These are phyloP conservation scores for Bucco capensis DNA, from an alignment of 2,113 vertebrate genomes.

Conservation along the genomic window DNA sequence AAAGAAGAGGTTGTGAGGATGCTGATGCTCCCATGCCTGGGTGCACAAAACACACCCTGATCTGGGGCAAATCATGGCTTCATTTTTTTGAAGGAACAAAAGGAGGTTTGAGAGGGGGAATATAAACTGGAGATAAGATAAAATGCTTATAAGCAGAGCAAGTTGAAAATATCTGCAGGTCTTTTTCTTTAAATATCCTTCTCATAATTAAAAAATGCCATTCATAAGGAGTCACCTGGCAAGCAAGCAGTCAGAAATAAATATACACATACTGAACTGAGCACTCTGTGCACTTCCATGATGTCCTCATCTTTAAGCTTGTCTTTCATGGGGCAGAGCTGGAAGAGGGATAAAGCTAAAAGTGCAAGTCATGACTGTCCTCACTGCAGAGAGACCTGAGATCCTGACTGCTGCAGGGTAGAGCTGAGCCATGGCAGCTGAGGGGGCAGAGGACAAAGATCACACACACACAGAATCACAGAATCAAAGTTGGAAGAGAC, in stretches of 20 bases:
- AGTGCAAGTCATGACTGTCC: accelerated
- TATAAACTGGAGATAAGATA: background rate
- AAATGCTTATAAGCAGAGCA: background rate
- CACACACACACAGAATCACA: too few relatives aligned
- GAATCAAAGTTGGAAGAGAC: too few relatives aligned
- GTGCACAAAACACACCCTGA: background rate
- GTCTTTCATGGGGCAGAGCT: accelerated
- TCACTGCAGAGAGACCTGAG: background rate
- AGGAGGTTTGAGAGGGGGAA: accelerated
- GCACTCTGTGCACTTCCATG: too few relatives aligned
- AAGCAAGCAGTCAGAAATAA: too few relatives aligned
- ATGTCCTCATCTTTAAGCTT: accelerated
- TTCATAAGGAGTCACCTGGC: too few relatives aligned
- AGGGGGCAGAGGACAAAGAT: accelerated
- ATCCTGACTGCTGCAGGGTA: too few relatives aligned
- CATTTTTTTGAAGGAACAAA: background rate
- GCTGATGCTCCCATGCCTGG: accelerated
- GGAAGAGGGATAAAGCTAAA: background rate
- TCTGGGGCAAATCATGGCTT: background rate
- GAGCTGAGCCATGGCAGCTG: accelerated
- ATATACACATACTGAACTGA: too few relatives aligned
- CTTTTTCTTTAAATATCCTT: background rate
- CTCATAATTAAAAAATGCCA: too few relatives aligned
- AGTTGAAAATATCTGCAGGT: background rate
- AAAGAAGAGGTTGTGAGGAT: background rate